Evolutionary conservation across 2,888 invertebrate species (phyloP).

Genomic region (Abscondita cerata): DNA sequence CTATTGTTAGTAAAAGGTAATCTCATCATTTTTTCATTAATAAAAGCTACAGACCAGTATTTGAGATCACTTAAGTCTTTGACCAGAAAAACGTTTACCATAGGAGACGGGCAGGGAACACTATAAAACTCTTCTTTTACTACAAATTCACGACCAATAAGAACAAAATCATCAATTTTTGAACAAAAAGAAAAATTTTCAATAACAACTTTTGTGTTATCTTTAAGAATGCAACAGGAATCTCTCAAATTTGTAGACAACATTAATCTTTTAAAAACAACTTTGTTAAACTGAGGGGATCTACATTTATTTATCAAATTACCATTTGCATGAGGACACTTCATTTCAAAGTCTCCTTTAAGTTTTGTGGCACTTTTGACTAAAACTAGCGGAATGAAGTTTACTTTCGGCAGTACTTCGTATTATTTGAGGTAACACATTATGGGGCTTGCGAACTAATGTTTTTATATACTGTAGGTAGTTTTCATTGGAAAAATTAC

Average conservation of each 20-base stretch:
- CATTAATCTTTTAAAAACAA: neutral
- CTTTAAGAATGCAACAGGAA: neutral
- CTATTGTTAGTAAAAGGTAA: too few relatives aligned
- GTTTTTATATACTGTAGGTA: too few relatives aligned
- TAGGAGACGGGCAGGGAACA: neutral
- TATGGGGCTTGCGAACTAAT: too few relatives aligned
- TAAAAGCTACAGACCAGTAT: too few relatives aligned
- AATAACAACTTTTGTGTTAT: neutral
- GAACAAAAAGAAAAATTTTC: slow-evolving; percentile 1
- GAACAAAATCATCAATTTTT: neutral
- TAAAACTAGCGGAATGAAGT: too few relatives aligned
- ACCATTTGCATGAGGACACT: neutral
- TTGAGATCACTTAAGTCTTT: neutral
- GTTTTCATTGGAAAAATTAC: too few relatives aligned
- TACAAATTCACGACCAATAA: neutral
- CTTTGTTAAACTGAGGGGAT: neutral
- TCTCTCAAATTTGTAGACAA: slow-evolving; percentile 1
- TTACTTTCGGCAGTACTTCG: too few relatives aligned
- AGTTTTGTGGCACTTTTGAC: neutral
- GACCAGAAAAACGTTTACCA: neutral
- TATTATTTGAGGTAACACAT: too few relatives aligned
- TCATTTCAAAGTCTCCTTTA: slow-evolving; percentile 4
- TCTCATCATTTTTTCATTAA: neutral
- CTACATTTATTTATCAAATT: neutral
- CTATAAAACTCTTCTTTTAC: neutral